Percentiles rank a stretch among this genome's conserved stretches.
phyloP scores from a whole-genome alignment of 2,888 invertebrate genomes.

The Adelognathus sp. region DNA sequence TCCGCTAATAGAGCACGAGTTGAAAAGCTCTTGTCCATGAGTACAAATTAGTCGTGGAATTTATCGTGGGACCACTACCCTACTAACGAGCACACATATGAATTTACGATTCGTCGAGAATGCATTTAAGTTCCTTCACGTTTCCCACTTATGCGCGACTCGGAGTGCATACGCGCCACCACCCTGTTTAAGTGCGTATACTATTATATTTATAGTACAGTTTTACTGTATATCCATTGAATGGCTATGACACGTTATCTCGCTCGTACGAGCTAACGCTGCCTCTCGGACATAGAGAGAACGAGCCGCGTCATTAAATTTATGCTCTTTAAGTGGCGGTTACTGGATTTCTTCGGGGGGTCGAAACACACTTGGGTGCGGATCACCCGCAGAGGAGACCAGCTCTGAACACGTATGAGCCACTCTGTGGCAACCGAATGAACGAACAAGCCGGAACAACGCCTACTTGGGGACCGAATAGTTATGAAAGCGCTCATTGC shows the following conservation, averaged over 20 bases:
- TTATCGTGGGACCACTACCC: slow-evolving; percentile 16
- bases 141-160: not conserved
- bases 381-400: not conserved
- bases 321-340: slow-evolving; percentile 64
- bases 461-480: slow-evolving; percentile 23
- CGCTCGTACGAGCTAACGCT: slow-evolving; percentile 2
- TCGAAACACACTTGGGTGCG: slow-evolving; percentile 9
- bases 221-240: slow-evolving; percentile 23
- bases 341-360: slow-evolving; percentile 56
- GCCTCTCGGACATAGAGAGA: not conserved
- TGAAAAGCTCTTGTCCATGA: not conserved
- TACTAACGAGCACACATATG: not conserved
- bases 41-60: slow-evolving; percentile 6
- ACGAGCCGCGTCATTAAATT: slow-evolving; percentile 58
- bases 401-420: not conserved
- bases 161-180: not conserved
- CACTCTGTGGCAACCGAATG: slow-evolving; percentile 21
- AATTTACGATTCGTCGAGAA: slow-evolving; percentile 28
- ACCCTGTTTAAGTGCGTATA: not conserved
- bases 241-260: slow-evolving; percentile 43
- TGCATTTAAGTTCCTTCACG: slow-evolving; percentile 19
- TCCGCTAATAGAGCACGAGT: not conserved
- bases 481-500: slow-evolving; percentile 32
- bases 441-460: slow-evolving; percentile 11
- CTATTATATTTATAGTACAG: slow-evolving; percentile 35